Evolutionary conservation across 2,888 invertebrate genomes (phyloP).

Genomic region (Autographa pulchrina): DNA sequence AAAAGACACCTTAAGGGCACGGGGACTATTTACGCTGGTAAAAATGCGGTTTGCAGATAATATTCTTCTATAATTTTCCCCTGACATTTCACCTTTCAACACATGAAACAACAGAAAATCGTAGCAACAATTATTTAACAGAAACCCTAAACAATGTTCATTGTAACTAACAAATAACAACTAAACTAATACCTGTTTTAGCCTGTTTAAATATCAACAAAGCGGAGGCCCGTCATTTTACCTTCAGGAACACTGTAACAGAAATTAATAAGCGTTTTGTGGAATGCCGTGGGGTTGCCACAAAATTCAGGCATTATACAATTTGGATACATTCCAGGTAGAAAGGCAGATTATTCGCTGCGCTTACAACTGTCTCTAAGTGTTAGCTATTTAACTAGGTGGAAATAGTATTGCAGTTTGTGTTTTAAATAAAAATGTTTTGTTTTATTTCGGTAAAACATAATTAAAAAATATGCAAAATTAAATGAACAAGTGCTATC

Average conservation of each 20-base stretch:
- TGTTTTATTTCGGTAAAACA: no score
- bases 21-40: no score
- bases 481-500: no score
- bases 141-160: background rate
- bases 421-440: no score
- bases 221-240: conserved; percentile 31
- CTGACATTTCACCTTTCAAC: no score
- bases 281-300: conserved; percentile 45
- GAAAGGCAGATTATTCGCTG: conserved; percentile 17
- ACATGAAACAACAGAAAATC: no score
- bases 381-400: background rate
- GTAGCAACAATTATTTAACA: background rate
- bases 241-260: conserved; percentile 42
- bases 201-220: conserved; percentile 22
- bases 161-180: background rate
- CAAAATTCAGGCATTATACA: conserved; percentile 43
- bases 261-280: conserved; percentile 58
- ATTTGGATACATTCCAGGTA: conserved; percentile 60
- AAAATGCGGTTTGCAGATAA: no score
- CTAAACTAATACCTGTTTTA: background rate
- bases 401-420: no score
- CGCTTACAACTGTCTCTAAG: background rate
- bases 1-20: no score
- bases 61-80: no score
- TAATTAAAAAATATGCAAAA: no score